These are phyloP conservation scores for Epiblema foenella DNA, from an alignment of 2,888 invertebrate genomes.

Conservation along the genomic window DNA sequence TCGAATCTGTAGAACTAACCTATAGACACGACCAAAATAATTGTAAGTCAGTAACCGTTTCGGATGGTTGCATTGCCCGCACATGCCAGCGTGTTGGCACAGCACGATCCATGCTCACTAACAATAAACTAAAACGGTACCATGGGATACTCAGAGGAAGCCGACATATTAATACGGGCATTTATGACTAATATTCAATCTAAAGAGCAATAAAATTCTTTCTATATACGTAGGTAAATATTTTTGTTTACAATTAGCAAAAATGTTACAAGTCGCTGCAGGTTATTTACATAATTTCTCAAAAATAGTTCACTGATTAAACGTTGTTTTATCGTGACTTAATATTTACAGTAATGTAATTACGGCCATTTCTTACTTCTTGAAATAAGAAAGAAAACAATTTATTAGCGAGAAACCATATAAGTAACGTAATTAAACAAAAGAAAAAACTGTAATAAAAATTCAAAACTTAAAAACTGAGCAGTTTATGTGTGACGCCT, in stretches of 20 bases:
- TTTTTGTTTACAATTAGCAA: neutral
- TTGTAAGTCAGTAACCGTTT: neutral
- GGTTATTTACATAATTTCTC: too few relatives aligned
- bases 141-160: constrained; percentile 23
- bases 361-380: too few relatives aligned
- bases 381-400: too few relatives aligned
- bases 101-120: constrained; percentile 38
- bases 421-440: too few relatives aligned
- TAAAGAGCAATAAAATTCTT: neutral
- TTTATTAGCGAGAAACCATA: too few relatives aligned
- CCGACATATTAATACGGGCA: constrained; percentile 6
- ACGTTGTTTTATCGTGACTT: too few relatives aligned
- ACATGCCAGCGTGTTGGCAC: constrained; percentile 33
- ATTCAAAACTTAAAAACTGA: too few relatives aligned
- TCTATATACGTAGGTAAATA: neutral
- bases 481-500: too few relatives aligned
- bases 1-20: neutral
- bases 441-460: too few relatives aligned
- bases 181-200: neutral
- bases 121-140: constrained; percentile 33
- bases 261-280: neutral
- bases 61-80: constrained; percentile 7
- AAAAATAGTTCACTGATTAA: too few relatives aligned
- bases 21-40: constrained; percentile 14
- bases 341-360: too few relatives aligned